Evolutionary conservation across 2,113 vertebrate species (phyloP), one percentile per base, ranked within the genome.

Genomic region (Pardalotus punctatus): DNA sequence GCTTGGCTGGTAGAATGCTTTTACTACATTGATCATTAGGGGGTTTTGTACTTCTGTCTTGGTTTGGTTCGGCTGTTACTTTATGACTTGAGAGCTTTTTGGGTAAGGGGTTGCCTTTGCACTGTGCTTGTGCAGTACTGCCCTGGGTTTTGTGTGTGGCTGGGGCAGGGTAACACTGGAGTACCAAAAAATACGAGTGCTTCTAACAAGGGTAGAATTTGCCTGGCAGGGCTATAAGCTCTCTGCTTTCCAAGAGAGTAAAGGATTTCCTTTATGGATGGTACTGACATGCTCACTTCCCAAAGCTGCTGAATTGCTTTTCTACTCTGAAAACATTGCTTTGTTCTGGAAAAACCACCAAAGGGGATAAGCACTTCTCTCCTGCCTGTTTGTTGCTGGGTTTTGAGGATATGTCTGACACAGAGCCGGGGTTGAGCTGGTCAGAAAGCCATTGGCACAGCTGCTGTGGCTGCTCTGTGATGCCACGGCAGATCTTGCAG

Each of bases 261-360:
- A 28, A 60, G 20, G 28, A 40, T 93, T 84, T 94, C 20, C 35
- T 20, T 85, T 47, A 15, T 7, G 27, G 27, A 45, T 66, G 69
- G 29, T 6, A 16, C 33, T 65, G 20, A 22, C 0, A 0, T 62
- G 25, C 19, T 85, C 21, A 2, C 10, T 83, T 86, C 61, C 53
- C n/a, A 51, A 31, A 92, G 50, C 36, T 22, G 8, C 12, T 60
- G 31, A 25, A 54, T 81, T 56, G n/a, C 14, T 43, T 81, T 56
- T 86, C 31, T 28, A 65, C 22, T 84, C 64, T 48, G 61, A 54
- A 67, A 88, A 38, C 0, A 0, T 16, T 28, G 12, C 12, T 64
- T 58, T 51, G 3, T 42, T 21, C 50, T 45, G 15, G 19, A 28
- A 40, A 64, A 82, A 14, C 0, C 10, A 12, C 24, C 11, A 17